Percentiles rank a stretch among this genome's conserved stretches.
phyloP scores from a whole-genome alignment of 2,113 vertebrate species.

The Oriolus oriolus region DNA sequence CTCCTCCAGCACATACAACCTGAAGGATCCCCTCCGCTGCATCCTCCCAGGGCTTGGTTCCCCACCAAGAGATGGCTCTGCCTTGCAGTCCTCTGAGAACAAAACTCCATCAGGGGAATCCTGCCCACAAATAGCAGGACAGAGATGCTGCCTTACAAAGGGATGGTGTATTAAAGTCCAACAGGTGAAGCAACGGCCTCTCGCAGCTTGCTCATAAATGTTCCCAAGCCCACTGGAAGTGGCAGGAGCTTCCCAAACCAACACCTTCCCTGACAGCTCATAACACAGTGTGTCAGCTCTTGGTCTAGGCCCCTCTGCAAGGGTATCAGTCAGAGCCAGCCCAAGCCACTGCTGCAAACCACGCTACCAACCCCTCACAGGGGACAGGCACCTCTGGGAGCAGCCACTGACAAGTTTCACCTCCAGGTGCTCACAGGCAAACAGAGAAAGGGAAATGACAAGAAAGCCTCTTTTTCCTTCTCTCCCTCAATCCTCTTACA shows the following conservation, averaged over 20 bases:
- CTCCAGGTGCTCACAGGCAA: neutral
- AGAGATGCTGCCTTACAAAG: neutral
- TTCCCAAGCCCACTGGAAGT: neutral
- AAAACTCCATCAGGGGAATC: neutral
- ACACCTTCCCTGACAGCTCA: neutral
- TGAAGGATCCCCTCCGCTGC: neutral
- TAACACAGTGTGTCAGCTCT: neutral
- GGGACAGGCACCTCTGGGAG: neutral
- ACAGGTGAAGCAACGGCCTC: neutral
- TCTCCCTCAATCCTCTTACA: neutral
- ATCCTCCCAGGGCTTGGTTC: neutral
- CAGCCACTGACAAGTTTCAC: neutral
- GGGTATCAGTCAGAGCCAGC: neutral
- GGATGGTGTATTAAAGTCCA: neutral
- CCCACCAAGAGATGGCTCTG: neutral
- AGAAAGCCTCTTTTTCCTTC: neutral
- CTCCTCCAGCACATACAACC: accelerated
- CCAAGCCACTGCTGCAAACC: neutral
- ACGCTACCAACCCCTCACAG: neutral
- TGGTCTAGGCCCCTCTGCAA: neutral
- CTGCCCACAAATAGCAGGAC: neutral
- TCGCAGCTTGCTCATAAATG: accelerated
- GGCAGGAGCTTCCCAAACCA: neutral
- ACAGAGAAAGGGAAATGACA: neutral
- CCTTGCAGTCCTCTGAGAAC: neutral